phyloP scores from a whole-genome alignment of 2,113 vertebrate species.

The Oryzias woworae region DNA sequence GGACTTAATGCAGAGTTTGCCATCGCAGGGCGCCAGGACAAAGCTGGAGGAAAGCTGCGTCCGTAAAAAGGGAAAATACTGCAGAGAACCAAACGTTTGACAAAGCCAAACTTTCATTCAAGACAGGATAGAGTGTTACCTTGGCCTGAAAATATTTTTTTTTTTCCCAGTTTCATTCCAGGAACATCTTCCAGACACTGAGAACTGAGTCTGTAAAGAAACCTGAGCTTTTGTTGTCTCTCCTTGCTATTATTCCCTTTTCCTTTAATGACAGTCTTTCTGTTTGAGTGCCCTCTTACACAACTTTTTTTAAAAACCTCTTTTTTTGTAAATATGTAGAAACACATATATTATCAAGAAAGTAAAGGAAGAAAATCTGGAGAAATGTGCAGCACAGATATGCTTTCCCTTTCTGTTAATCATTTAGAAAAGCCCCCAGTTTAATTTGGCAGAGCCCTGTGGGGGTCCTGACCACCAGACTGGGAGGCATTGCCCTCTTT shows the following conservation, averaged over 20 bases:
- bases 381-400: not conserved
- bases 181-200: too few relatives aligned
- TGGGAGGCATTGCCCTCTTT: not conserved
- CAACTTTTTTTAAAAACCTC: not conserved
- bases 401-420: constrained; percentile 2
- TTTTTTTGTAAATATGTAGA: not conserved
- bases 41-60: constrained; percentile 8
- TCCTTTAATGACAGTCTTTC: not conserved
- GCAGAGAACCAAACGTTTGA: too few relatives aligned
- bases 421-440: constrained; percentile 1
- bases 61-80: too few relatives aligned
- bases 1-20: constrained; percentile 55
- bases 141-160: too few relatives aligned
- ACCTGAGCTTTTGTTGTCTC: too few relatives aligned
- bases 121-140: too few relatives aligned
- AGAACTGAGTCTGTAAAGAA: too few relatives aligned
- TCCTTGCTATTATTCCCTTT: too few relatives aligned
- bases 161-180: too few relatives aligned
- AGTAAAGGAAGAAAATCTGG: not conserved
- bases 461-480: constrained; percentile 9
- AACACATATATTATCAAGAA: not conserved
- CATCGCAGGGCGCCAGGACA: constrained; percentile 12
- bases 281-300: not conserved
- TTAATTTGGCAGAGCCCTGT: not conserved
- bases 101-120: too few relatives aligned